Evolutionary conservation across 2,113 vertebrate genomes (phyloP).

Genomic region (Zootoca vivipara): DNA sequence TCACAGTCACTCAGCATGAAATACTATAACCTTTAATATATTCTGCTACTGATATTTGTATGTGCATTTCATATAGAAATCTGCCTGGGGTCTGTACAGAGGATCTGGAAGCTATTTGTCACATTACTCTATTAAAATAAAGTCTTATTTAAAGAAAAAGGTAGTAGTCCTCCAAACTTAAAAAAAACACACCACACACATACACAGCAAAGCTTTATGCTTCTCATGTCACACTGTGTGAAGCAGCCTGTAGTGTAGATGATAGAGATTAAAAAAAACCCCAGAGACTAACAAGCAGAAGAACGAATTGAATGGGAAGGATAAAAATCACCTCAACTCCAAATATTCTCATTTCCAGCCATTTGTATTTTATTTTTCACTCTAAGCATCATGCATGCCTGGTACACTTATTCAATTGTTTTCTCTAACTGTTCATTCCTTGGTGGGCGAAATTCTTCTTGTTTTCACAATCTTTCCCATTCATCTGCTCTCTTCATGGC

Average conservation of each 20-base stretch:
- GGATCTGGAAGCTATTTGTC: neutral
- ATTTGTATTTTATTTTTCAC: neutral
- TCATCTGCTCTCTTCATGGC: neutral
- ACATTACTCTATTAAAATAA: neutral
- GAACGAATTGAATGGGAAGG: neutral
- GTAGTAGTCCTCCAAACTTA: neutral
- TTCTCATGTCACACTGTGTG: neutral
- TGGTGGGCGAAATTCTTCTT: neutral
- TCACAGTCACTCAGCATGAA: constrained; percentile 9
- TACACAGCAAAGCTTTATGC: neutral
- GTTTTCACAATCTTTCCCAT: neutral
- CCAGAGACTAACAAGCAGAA: neutral
- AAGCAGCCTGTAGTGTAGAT: neutral
- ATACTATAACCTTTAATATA: neutral
- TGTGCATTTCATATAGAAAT: constrained; percentile 7
- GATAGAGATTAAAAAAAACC: too few species aligned
- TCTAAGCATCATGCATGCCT: too few species aligned
- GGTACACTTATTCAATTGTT: neutral
- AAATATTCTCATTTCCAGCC: neutral
- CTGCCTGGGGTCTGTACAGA: neutral
- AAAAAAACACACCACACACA: neutral
- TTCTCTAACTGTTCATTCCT: too few species aligned
- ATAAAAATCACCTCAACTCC: neutral
- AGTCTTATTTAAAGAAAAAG: too few species aligned
- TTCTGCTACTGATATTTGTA: constrained; percentile 23